Evolutionary conservation across 2,797 vertebrate species (phyloP).

Genomic region (Galago senegalensis): DNA sequence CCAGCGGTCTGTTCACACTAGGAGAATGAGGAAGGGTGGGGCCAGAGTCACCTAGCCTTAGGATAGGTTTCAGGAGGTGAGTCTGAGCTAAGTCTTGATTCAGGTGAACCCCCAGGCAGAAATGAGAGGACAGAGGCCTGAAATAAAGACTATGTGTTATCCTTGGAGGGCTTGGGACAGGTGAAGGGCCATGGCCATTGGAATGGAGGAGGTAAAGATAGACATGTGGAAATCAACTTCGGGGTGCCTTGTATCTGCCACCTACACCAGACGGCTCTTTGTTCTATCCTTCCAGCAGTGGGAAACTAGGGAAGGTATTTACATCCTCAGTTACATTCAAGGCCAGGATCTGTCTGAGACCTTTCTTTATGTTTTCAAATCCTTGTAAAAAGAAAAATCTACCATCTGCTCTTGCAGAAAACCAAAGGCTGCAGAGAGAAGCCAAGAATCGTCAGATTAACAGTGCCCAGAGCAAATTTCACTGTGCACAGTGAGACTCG

Average conservation of each 20-base stretch:
- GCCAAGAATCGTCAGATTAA: neutral
- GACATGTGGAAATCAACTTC: neutral
- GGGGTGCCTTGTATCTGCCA: neutral
- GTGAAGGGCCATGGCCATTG: neutral
- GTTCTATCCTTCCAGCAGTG: neutral
- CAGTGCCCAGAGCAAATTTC: slow-evolving; percentile 23
- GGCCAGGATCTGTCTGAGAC: slow-evolving; percentile 16
- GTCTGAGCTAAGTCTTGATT: neutral
- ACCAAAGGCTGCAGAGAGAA: neutral
- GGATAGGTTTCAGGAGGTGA: neutral
- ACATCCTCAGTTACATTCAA: neutral
- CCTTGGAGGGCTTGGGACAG: neutral
- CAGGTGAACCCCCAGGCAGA: neutral
- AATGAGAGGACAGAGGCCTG: neutral
- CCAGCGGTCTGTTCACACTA: neutral
- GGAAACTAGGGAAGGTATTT: neutral
- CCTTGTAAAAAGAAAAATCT: slow-evolving; percentile 6
- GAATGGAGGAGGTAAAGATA: neutral
- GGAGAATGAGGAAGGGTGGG: neutral
- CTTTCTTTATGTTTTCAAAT: slow-evolving; percentile 53
- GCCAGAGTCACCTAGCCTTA: neutral
- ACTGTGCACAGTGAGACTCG: neutral
- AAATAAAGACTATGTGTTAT: neutral
- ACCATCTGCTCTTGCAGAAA: slow-evolving; percentile 58
- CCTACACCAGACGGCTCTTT: neutral